phyloP scores from a whole-genome alignment of 2,888 invertebrate genomes.

The Leptopilina syphax region DNA sequence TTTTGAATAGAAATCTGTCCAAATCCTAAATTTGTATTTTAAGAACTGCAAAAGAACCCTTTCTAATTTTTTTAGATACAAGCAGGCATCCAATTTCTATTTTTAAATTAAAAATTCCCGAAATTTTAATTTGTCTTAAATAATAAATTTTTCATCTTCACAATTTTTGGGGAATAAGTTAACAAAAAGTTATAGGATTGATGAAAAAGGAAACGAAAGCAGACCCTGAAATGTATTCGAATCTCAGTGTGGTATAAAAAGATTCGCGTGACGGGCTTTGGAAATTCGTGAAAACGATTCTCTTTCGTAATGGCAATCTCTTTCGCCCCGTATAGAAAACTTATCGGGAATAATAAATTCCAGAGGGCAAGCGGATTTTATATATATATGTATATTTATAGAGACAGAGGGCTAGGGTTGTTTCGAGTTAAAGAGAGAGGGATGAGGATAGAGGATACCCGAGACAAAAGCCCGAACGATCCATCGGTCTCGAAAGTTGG shows the following conservation, averaged over 20 bases:
- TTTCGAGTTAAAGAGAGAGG: slow-evolving; percentile 17
- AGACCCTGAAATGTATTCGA: not conserved
- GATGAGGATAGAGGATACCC: slow-evolving; percentile 51
- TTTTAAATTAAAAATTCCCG: no score
- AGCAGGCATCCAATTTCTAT: no score
- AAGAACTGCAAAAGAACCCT: no score
- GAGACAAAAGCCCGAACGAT: slow-evolving; percentile 63
- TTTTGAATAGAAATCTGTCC: no score
- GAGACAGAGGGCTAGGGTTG: slow-evolving; percentile 15
- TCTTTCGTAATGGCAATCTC: slow-evolving; percentile 45
- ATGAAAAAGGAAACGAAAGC: no score
- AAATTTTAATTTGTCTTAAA: no score
- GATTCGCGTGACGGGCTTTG: slow-evolving; percentile 32
- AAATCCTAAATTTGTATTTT: no score
- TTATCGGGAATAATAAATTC: slow-evolving; percentile 70
- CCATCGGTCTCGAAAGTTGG: slow-evolving; percentile 61
- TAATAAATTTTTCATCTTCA: no score
- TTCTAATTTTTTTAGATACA: no score
- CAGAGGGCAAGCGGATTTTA: slow-evolving; percentile 47
- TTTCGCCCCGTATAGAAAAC: slow-evolving; percentile 52
- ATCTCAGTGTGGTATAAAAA: slow-evolving; percentile 34
- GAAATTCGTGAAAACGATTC: slow-evolving; percentile 51
- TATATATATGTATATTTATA: no score
- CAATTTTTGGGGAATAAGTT: no score
- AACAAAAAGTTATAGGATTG: no score